Evolutionary conservation across 37 sponge, comb jelly and placozoan species (phyloP).

Genomic region (Oscarella lobularis): DNA sequence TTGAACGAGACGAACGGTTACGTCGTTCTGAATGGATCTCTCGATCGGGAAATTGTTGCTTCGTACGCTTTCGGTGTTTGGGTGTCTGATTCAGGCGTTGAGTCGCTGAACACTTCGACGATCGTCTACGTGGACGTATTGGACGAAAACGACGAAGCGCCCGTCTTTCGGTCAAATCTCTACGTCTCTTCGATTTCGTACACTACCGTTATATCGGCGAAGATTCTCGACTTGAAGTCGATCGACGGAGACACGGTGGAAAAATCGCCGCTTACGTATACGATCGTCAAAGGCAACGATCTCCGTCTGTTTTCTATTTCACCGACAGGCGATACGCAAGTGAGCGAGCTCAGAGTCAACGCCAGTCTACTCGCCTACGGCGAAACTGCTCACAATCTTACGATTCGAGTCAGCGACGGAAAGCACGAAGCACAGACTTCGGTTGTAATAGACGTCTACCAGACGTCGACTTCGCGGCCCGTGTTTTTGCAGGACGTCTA

Average conservation of each 20-base stretch:
- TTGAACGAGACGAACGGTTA: neutral
- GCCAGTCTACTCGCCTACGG: neutral
- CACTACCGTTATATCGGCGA: neutral
- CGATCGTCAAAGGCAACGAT: neutral
- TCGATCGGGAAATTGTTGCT: neutral
- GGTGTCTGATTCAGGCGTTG: neutral
- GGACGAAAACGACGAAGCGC: neutral
- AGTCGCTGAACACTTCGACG: neutral
- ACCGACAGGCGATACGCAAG: neutral
- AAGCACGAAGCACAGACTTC: neutral
- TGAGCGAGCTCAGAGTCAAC: neutral
- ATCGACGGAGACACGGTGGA: neutral
- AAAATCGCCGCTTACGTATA: neutral
- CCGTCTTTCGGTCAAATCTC: neutral
- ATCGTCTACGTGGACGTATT: neutral
- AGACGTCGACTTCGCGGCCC: neutral
- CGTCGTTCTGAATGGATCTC: neutral
- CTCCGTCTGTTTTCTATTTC: neutral
- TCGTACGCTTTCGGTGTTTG: neutral
- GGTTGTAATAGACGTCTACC: neutral
- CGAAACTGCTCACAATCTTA: neutral
- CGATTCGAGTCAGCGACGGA: neutral
- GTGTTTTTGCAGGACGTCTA: neutral
- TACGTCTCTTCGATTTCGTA: neutral
- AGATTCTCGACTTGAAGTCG: neutral